A percentile compares a stretch with the other conserved stretches of the same genome.
Evolutionary conservation across 2,113 vertebrate genomes (phyloP).

Genomic region (Orthochromis malagaraziensis): DNA sequence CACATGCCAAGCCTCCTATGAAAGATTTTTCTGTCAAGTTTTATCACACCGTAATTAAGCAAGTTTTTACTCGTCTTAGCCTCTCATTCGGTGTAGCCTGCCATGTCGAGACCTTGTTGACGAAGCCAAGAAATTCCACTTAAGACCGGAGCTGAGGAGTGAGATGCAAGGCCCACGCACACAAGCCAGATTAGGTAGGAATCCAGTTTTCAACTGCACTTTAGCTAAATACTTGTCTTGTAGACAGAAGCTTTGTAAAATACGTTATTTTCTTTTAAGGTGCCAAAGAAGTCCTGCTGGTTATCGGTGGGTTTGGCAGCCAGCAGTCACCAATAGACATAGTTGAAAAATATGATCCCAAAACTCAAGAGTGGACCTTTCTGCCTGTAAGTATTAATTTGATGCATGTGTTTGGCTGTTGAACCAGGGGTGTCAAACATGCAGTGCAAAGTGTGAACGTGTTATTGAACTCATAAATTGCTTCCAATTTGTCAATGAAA

Average conservation of each 20-base stretch:
- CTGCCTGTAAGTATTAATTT: slow-evolving; percentile 79
- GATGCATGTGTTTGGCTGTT: neutral
- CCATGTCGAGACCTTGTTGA: slow-evolving; percentile 97
- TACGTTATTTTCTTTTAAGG: slow-evolving; percentile 66
- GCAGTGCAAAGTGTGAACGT: neutral
- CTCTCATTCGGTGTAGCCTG: slow-evolving; percentile 91
- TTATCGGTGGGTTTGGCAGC: slow-evolving; percentile 96
- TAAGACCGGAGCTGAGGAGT: slow-evolving; percentile 91
- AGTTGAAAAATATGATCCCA: slow-evolving; percentile 97
- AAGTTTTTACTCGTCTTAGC: slow-evolving; percentile 68
- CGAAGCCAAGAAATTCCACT: slow-evolving; percentile 98
- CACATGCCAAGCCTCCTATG: neutral
- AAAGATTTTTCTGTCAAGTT: neutral
- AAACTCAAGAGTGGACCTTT: slow-evolving; percentile 97
- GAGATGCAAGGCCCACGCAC: slow-evolving; percentile 98
- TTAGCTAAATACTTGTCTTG: neutral
- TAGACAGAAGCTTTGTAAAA: neutral
- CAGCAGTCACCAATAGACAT: slow-evolving; percentile 97
- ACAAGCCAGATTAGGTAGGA: slow-evolving; percentile 87
- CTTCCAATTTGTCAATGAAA: neutral
- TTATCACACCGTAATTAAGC: slow-evolving; percentile 5
- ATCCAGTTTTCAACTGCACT: neutral
- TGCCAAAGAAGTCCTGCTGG: slow-evolving; percentile 95
- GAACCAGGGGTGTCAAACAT: neutral
- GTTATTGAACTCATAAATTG: neutral